Base-by-base conservation (phyloP, 1,140 invertebrate species). In the Whitmania pigra region DNA sequence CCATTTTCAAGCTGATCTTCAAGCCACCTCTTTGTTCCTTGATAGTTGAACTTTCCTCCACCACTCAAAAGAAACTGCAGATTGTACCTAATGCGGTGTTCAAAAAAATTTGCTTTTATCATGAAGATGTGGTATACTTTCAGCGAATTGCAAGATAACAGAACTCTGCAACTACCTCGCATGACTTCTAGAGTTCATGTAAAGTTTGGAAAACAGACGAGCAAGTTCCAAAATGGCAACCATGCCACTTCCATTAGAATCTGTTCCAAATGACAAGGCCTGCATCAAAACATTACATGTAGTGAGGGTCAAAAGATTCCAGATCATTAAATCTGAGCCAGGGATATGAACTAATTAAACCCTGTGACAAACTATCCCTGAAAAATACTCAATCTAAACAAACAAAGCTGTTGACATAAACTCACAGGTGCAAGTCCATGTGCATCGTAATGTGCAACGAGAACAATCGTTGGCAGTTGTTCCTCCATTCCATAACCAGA, bases 1-100 rank as follows among this genome's bases (percentile, higher is more conserved):
- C 89, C 75, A 88, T 87, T 87, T 80, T 95, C 92, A 67, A 92
- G 80, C 78, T 93, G 90, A 81, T 94, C 91, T 81, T 99, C 94
- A 15, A 98, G 85, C 91, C 93, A 97, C 78, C 94, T 93, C 84
- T 97, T 95, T 54, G 91, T 90, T 29, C 94, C 92, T 79, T 94
- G 90, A 79, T 93, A 99, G 83, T 97, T 99, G 25, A 94, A 87
- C 82, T 96, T 93, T 20, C 95, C 95, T 73, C 88, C 91, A 54
- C 93, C 93, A 67, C 93, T 88, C 27, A 96, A 82, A 40, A 97
- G 84, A 80, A 99, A 99, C 17, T 97, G 80, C 17, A 99, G 80
- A 79, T 96, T 93, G 76, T 89, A 89, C 76, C 80, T 80, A 27
- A 20, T 2, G 40, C 15, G 49, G 17, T 15, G 9, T 36, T 73